Evolutionary conservation across 1,140 invertebrate species (phyloP).

Genomic region (Hyles vespertilio): DNA sequence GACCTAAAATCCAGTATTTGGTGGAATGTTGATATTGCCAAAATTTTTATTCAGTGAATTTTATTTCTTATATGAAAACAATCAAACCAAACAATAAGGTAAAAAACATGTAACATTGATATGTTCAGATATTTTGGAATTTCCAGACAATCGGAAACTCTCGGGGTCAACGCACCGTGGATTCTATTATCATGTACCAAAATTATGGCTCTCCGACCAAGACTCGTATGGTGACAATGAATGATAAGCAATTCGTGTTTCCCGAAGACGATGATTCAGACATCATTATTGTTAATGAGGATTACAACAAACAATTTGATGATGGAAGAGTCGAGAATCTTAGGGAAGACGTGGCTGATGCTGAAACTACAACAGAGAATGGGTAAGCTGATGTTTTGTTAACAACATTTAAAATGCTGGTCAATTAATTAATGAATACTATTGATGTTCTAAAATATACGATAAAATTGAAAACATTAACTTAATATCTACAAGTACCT

Average conservation of each 20-base stretch:
- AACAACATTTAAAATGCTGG: no score
- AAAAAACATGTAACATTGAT: slow-evolving; percentile 60
- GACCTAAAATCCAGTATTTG: not conserved
- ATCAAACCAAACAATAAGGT: not conserved
- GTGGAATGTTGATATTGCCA: not conserved
- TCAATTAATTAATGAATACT: no score
- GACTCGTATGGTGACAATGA: slow-evolving; percentile 41
- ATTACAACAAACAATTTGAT: slow-evolving; percentile 51
- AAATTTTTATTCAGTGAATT: no score
- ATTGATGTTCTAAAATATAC: no score
- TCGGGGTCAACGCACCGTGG: slow-evolving; percentile 66
- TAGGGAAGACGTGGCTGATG: slow-evolving; percentile 35
- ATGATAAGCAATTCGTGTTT: slow-evolving; percentile 62
- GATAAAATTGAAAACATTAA: no score
- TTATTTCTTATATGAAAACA: not conserved
- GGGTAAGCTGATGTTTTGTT: slow-evolving; percentile 18
- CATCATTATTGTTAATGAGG: slow-evolving; percentile 67
- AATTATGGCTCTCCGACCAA: slow-evolving; percentile 51
- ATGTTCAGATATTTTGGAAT: slow-evolving; percentile 82
- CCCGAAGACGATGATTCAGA: slow-evolving; percentile 66
- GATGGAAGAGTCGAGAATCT: slow-evolving; percentile 32
- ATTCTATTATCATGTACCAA: slow-evolving; percentile 58
- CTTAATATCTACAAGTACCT: no score
- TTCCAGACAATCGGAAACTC: slow-evolving; percentile 82
- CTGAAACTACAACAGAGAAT: slow-evolving; percentile 35